Conservation (phyloP, 2,797 vertebrate species). For the Enteromius argenteus region DNA sequence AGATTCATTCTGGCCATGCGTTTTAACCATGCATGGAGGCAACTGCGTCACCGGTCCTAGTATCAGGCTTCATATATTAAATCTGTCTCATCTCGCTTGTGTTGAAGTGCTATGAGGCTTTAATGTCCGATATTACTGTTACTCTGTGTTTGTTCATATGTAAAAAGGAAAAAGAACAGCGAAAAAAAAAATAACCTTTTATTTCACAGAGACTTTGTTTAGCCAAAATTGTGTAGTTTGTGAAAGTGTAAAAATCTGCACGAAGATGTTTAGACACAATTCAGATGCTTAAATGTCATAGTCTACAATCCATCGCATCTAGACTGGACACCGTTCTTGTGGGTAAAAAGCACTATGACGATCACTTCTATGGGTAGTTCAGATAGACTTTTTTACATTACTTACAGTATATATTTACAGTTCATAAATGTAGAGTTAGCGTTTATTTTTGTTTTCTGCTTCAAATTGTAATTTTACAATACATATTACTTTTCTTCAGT, state of each 20-base stretch:
- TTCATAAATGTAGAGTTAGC: conserved; percentile 40
- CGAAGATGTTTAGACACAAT: conserved; percentile 38
- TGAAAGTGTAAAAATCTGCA: conserved; percentile 43
- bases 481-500: conserved; percentile 77
- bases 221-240: conserved; percentile 38
- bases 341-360: conserved; percentile 30
- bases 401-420: conserved; percentile 48
- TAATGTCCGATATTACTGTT: conserved; percentile 33
- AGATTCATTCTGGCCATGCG: conserved; percentile 1
- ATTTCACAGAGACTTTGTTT: conserved; percentile 34
- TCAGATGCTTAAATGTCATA: conserved; percentile 32
- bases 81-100: conserved; percentile 39
- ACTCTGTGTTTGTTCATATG: conserved; percentile 54
- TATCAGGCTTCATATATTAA: conserved; percentile 42
- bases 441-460: conserved; percentile 47
- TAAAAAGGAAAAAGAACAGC: conserved; percentile 63
- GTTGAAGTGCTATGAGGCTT: conserved; percentile 36
- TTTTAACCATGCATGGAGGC: conserved; percentile 25
- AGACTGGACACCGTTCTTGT: conserved; percentile 23
- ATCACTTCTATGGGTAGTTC: conserved; percentile 42
- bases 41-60: conserved; percentile 3
- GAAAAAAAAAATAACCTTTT: conserved; percentile 2
- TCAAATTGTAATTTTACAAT: conserved; percentile 67
- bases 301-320: conserved; percentile 28
- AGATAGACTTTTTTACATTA: conserved; percentile 45